Evolutionary conservation across 92 coral and sea anemone species (phyloP).

Genomic region (Montipora capitata): DNA sequence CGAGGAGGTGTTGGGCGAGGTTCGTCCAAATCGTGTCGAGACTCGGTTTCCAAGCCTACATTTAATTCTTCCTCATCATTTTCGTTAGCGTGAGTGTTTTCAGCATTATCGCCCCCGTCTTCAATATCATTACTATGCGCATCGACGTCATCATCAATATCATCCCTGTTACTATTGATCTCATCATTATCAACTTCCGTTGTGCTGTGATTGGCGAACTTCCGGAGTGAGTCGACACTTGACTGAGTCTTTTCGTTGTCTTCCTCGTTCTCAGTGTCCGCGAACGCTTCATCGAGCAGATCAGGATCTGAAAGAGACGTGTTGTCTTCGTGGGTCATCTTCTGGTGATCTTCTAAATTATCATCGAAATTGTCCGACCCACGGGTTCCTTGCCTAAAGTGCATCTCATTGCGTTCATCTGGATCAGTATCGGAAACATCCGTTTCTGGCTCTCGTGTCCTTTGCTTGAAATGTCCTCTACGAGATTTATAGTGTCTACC

Average conservation of each 20-base stretch:
- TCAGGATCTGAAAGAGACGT: neutral
- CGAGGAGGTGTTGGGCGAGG: constrained; percentile 38
- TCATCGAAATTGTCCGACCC: neutral
- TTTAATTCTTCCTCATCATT: neutral
- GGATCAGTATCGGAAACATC: neutral
- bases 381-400: neutral
- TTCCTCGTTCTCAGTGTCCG: constrained; percentile 28
- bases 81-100: neutral
- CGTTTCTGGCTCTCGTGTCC: neutral
- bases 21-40: constrained; percentile 21
- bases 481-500: neutral
- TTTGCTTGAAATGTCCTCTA: constrained; percentile 2
- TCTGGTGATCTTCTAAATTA: neutral
- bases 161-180: neutral
- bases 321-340: neutral
- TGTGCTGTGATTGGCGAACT: neutral
- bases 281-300: neutral
- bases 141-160: neutral
- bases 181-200: neutral
- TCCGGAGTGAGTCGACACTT: constrained; percentile 32
- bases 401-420: neutral
- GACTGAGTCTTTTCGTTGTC: constrained; percentile 27
- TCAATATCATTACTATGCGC: neutral
- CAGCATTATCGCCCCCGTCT: neutral
- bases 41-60: constrained; percentile 13